These are phyloP conservation scores for Tachysurus fulvidraco DNA, from an alignment of 2,113 vertebrate genomes.

Conservation along the genomic window DNA sequence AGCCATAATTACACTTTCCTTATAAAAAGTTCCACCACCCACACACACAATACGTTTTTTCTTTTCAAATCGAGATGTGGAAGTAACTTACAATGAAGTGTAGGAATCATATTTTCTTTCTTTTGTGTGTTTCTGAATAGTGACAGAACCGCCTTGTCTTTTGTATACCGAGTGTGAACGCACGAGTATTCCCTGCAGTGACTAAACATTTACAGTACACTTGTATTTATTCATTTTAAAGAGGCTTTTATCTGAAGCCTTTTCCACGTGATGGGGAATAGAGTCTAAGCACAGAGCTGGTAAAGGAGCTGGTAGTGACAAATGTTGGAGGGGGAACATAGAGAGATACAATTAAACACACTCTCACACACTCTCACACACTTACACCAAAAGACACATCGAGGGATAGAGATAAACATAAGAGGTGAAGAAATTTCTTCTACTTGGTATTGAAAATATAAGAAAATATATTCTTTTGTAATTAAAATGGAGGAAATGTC, in stretches of 20 bases:
- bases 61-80: slow-evolving; percentile 13
- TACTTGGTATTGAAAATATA: too few relatives aligned
- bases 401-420: neutral
- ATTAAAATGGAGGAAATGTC: neutral
- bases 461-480: neutral
- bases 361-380: neutral
- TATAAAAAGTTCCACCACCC: slow-evolving; percentile 26
- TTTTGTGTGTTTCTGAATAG: slow-evolving; percentile 8
- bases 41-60: slow-evolving; percentile 16
- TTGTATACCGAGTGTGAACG: neutral
- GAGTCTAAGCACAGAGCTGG: neutral
- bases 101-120: neutral
- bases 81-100: slow-evolving; percentile 6
- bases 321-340: neutral
- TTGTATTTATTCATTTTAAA: neutral
- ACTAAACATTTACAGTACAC: slow-evolving; percentile 8
- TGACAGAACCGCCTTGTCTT: neutral
- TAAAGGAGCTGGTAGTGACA: slow-evolving; percentile 20
- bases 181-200: neutral
- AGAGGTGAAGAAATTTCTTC: neutral
- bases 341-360: neutral
- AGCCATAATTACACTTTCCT: slow-evolving; percentile 25
- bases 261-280: neutral
- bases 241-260: neutral
- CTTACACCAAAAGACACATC: neutral